A percentile compares a stretch with the other conserved stretches of the same genome.
These are phyloP conservation scores for Panurus biarmicus DNA, from an alignment of 2,113 vertebrate species.

Conservation along the genomic window DNA sequence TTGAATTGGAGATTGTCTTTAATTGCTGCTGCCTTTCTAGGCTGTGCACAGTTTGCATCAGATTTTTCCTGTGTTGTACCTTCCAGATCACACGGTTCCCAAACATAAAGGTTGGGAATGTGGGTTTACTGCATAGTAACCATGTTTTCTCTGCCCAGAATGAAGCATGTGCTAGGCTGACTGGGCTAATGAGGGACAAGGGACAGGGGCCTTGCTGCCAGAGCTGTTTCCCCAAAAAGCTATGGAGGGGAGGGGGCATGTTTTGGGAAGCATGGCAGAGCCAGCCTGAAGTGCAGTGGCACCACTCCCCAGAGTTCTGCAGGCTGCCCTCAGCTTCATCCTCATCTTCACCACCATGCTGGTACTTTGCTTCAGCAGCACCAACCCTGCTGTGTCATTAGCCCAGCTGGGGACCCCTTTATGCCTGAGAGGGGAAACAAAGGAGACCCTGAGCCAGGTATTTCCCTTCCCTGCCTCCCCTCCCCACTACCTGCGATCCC, in stretches of 20 bases:
- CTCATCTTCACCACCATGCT: background rate
- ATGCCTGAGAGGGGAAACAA: background rate
- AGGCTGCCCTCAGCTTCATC: background rate
- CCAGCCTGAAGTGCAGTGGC: background rate
- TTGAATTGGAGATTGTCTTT: background rate
- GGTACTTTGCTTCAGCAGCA: background rate
- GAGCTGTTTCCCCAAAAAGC: background rate
- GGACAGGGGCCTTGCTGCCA: background rate
- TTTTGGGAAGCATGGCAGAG: background rate
- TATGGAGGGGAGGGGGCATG: background rate
- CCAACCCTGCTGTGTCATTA: too few species aligned
- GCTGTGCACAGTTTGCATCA: background rate
- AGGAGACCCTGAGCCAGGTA: background rate
- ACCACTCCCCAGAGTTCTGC: background rate
- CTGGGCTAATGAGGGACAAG: background rate
- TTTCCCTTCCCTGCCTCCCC: background rate
- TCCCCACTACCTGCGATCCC: background rate
- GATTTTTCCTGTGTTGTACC: background rate
- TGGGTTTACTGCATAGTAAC: background rate
- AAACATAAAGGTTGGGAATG: background rate
- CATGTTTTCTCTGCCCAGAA: background rate
- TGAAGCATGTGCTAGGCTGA: background rate
- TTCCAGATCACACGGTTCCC: rapidly evolving
- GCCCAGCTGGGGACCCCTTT: background rate
- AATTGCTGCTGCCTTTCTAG: background rate